Percentiles rank a stretch among this genome's conserved stretches.
Conservation (phyloP, 1,140 invertebrate genomes). For the Orussus abietinus region DNA sequence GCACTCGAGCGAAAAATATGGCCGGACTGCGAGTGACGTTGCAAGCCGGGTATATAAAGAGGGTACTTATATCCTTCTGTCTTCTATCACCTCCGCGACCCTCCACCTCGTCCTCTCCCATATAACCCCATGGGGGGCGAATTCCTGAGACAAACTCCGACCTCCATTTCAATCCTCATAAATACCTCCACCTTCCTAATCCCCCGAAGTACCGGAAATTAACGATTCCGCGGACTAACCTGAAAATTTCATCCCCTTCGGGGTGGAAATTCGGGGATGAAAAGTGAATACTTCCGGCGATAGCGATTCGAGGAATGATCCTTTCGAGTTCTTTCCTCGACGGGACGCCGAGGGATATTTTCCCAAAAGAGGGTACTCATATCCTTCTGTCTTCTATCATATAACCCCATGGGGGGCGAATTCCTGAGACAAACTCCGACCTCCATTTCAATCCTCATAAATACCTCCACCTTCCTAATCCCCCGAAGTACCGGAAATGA, state of each 20-base stretch:
- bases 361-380: no score
- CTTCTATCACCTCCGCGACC: no score
- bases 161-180: conserved; percentile 10
- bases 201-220: conserved; percentile 4
- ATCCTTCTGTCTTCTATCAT: no score
- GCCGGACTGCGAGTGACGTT: conserved; percentile 36
- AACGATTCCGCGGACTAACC: conserved; percentile 6
- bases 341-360: no score
- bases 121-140: conserved; percentile 16
- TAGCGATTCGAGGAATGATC: no score
- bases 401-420: conserved; percentile 16
- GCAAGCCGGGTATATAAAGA: conserved; percentile 23
- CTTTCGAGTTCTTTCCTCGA: no score
- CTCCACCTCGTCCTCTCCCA: conserved; percentile 9
- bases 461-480: conserved; percentile 21
- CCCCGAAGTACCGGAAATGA: conserved; percentile 4
- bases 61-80: no score
- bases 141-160: conserved; percentile 7
- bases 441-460: conserved; percentile 11
- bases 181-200: conserved; percentile 21
- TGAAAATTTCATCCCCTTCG: no score
- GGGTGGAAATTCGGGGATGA: no score
- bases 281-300: no score
- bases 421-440: conserved; percentile 8
- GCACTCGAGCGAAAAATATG: conserved; percentile 38